These are phyloP conservation scores for Drosophila putrida DNA, from an alignment of 2,888 invertebrate genomes.

Conservation along the genomic window DNA sequence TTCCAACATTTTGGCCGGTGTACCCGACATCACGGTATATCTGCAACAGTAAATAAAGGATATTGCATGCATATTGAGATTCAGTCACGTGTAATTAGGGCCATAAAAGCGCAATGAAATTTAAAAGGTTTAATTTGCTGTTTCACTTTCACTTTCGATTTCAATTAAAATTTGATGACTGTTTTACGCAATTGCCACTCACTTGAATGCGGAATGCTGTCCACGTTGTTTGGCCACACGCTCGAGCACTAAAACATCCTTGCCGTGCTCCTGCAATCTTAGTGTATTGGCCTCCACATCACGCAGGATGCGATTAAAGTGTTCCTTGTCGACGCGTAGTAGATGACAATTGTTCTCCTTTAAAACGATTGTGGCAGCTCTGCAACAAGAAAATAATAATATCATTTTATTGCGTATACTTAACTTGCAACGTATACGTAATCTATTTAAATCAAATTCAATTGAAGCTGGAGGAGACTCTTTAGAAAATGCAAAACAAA, in stretches of 20 bases:
- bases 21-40: slow-evolving; percentile 95
- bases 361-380: slow-evolving; percentile 93
- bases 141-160: slow-evolving; percentile 21
- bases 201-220: slow-evolving; percentile 88
- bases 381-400: slow-evolving; percentile 66
- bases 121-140: slow-evolving; percentile 11
- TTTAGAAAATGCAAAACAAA: not conserved
- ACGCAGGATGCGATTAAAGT: slow-evolving; percentile 92
- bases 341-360: slow-evolving; percentile 94
- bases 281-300: slow-evolving; percentile 96
- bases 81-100: slow-evolving; percentile 38
- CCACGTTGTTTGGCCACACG: slow-evolving; percentile 88
- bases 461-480: not conserved
- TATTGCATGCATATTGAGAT: slow-evolving; percentile 15
- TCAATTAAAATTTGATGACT: slow-evolving; percentile 46
- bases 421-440: slow-evolving; percentile 10
- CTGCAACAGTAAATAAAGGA: slow-evolving; percentile 83
- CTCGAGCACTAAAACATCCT: slow-evolving; percentile 93
- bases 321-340: slow-evolving; percentile 93
- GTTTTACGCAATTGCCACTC: slow-evolving; percentile 74
- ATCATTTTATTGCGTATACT: slow-evolving; percentile 4
- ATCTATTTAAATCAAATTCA: slow-evolving; percentile 5
- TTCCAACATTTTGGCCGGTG: slow-evolving; percentile 94
- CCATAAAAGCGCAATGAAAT: slow-evolving; percentile 32
- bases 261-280: slow-evolving; percentile 92